Evolutionary conservation across 2,113 vertebrate genomes (phyloP), one percentile per base, ranked within the genome.

Genomic region (Rhombomys opimus): DNA sequence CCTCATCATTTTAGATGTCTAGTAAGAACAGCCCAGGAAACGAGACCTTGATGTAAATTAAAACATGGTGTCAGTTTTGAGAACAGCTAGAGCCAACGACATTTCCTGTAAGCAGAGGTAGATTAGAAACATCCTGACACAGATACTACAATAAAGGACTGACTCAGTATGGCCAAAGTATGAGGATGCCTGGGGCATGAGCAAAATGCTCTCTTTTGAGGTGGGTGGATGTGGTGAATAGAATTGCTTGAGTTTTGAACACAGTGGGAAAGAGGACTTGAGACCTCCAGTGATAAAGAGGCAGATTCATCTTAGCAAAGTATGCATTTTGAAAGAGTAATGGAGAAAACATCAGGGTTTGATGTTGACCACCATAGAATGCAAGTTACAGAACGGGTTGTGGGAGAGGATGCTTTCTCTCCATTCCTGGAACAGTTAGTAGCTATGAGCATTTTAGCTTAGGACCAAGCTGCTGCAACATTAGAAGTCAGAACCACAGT

Each of bases 401-500:
- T 5, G 2, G 10, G 50, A 61, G 23, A 5, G 35, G 20, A 6
- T 20, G 5, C 13, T 72, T 61, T 90, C 68, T 84, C 12, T 0
- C 12, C 35, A 2, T n/a, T 52, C 5, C 23, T 5, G 5, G 12
- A 80, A 17, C 22, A 89, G 46, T 15, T 61, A 68, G 27, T 3
- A 30, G 46, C 77, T 41, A 91, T 38, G 11, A 15, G 35, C 14
- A 9, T 38, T 52, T 17, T 25, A 78, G 25, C 15, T 18, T 12
- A 15, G 63, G 67, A 23, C 54, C 65, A 9, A 10, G 35, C 18
- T 77, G 30, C 13, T 18, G 23, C 15, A 15, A 23, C 20, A n/a
- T 5, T 22, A 35, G 59, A 12, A 32, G 11, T 46, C 10, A 38
- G 22, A 78, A 61, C 17, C 50, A 52, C 6, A 5, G 0, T 0